Evolutionary conservation across 2,113 vertebrate genomes (phyloP).

Genomic region (Siphamia tubifer): DNA sequence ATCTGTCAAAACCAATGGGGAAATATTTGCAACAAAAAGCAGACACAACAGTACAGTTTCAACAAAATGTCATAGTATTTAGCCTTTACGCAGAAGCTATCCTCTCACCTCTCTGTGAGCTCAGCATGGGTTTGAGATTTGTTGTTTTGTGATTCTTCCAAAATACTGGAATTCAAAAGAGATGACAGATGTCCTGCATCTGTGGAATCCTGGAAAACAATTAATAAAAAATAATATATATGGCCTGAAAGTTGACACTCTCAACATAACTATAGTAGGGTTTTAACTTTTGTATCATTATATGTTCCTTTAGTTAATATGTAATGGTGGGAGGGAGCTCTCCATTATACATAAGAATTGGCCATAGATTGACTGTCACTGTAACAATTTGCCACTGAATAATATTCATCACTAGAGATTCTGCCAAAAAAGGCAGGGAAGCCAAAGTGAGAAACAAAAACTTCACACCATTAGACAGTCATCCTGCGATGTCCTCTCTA

Average conservation of each 20-base stretch:
- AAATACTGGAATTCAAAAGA: background rate
- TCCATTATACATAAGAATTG: no score
- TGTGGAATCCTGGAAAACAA: constrained; percentile 41
- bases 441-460: background rate
- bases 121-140: background rate
- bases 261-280: background rate
- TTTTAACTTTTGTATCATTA: no score
- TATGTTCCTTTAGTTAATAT: no score
- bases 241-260: no score
- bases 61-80: background rate
- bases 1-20: background rate
- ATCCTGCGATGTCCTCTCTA: background rate
- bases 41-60: background rate
- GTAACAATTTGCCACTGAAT: background rate
- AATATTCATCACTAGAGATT: background rate
- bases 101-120: constrained; percentile 51
- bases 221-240: background rate
- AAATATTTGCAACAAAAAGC: background rate
- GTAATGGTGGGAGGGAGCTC: no score
- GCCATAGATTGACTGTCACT: no score
- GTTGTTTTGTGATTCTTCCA: constrained; percentile 3
- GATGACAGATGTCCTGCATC: constrained; percentile 1
- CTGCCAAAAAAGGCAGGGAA: background rate
- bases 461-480: constrained; percentile 15
- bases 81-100: background rate